Conservation (phyloP, 2,113 vertebrate genomes). For the Sphyrna mokarran region DNA sequence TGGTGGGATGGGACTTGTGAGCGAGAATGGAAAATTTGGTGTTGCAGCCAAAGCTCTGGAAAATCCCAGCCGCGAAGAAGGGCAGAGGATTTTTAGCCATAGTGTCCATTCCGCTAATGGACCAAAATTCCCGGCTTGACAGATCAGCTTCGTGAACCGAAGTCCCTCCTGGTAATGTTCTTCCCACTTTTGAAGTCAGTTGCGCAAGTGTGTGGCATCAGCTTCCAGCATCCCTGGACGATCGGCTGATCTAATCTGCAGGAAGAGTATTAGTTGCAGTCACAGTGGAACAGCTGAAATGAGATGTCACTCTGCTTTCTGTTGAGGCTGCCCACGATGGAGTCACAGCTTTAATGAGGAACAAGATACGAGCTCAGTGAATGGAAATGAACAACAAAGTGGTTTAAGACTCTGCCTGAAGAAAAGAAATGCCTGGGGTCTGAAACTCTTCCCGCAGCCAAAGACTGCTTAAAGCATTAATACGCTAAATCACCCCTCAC, state of each 20-base stretch:
- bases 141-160: background rate
- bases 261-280: background rate
- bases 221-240: background rate
- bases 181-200: background rate
- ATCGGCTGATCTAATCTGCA: background rate
- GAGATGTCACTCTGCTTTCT: background rate
- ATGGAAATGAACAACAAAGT: background rate
- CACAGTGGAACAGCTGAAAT: background rate
- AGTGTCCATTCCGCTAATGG: background rate
- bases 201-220: background rate
- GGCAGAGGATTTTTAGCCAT: too few species aligned
- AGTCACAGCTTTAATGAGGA: background rate
- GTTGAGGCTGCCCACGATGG: background rate
- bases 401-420: background rate
- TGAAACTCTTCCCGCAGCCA: background rate
- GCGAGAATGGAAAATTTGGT: too few species aligned
- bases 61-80: too few species aligned
- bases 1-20: too few species aligned
- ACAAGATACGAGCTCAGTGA: background rate
- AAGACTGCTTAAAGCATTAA: background rate
- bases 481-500: background rate
- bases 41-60: too few species aligned
- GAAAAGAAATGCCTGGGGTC: background rate
- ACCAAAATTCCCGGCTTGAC: background rate
- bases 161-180: background rate